Percentiles rank a stretch among this genome's conserved stretches.
phyloP scores from a whole-genome alignment of 2,797 vertebrate genomes.

The Podarcis siculus region DNA sequence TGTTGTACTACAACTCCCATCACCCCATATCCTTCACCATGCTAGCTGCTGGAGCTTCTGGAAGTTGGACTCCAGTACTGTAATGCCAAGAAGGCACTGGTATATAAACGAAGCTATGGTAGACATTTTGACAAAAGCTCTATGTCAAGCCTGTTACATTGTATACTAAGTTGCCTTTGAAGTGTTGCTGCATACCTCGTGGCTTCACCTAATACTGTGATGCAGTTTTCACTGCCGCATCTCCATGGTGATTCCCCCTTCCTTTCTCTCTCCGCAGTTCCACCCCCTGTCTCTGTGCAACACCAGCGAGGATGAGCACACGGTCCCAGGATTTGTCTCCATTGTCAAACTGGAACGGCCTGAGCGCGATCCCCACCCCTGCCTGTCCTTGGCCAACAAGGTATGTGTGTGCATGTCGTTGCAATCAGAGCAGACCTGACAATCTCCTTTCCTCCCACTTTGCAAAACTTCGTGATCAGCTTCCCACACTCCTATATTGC shows the following conservation, averaged over 20 bases:
- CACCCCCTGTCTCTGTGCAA: conserved; percentile 97
- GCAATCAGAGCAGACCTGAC: neutral
- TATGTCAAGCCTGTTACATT: neutral
- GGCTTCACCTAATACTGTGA: neutral
- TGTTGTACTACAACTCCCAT: too few species aligned
- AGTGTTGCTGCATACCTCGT: neutral
- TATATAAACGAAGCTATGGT: neutral
- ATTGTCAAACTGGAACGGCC: conserved; percentile 95
- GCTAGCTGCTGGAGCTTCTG: too few species aligned
- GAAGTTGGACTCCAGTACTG: too few species aligned
- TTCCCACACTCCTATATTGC: neutral
- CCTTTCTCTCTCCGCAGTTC: conserved; percentile 79
- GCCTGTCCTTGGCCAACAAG: conserved; percentile 91
- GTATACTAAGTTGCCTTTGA: neutral
- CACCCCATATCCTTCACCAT: too few species aligned
- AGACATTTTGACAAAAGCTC: neutral
- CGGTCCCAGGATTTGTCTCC: conserved; percentile 91
- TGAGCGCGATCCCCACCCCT: conserved; percentile 86
- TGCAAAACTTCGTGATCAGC: neutral
- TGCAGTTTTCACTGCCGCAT: too few species aligned
- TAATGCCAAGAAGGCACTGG: too few species aligned
- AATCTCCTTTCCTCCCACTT: neutral
- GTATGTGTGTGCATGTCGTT: conserved; percentile 69
- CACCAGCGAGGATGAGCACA: conserved; percentile 94
- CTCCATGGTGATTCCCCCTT: neutral